phyloP scores from a whole-genome alignment of 1,140 invertebrate genomes.

The Cheumatopsyche charites region DNA sequence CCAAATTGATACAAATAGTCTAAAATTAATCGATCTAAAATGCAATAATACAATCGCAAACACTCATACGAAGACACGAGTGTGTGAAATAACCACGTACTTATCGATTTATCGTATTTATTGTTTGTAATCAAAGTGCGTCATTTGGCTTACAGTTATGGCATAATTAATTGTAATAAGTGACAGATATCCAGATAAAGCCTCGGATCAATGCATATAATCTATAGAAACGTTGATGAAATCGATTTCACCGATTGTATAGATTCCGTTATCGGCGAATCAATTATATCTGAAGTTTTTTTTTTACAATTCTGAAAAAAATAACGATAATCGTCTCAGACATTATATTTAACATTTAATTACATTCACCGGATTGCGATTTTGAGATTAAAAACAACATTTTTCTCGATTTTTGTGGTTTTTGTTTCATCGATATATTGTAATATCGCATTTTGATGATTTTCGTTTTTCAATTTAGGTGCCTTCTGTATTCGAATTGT shows the following conservation, averaged over 20 bases:
- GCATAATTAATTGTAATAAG: slow-evolving; percentile 25
- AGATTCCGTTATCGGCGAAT: background rate
- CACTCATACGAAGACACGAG: no score
- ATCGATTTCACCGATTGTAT: slow-evolving; percentile 17
- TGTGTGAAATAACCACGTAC: background rate
- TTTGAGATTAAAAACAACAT: background rate
- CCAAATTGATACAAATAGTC: no score
- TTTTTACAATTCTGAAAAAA: background rate
- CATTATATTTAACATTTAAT: background rate
- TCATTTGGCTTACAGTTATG: slow-evolving; percentile 20
- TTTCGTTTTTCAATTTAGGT: background rate
- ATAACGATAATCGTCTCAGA: background rate
- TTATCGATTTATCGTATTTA: slow-evolving; percentile 11
- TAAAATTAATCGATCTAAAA: no score
- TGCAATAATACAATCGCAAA: no score
- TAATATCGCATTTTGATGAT: no score
- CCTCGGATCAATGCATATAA: slow-evolving; percentile 8
- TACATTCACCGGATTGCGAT: background rate
- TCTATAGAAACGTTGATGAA: slow-evolving; percentile 14
- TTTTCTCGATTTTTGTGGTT: background rate
- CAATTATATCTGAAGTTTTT: slow-evolving; percentile 2
- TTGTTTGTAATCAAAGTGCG: slow-evolving; percentile 26
- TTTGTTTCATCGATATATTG: no score
- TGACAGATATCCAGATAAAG: slow-evolving; percentile 17
- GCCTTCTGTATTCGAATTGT: background rate